A percentile compares a stretch with the other conserved stretches of the same genome.
Evolutionary conservation across 2,113 vertebrate species (phyloP).

Genomic region (Bos javanicus): DNA sequence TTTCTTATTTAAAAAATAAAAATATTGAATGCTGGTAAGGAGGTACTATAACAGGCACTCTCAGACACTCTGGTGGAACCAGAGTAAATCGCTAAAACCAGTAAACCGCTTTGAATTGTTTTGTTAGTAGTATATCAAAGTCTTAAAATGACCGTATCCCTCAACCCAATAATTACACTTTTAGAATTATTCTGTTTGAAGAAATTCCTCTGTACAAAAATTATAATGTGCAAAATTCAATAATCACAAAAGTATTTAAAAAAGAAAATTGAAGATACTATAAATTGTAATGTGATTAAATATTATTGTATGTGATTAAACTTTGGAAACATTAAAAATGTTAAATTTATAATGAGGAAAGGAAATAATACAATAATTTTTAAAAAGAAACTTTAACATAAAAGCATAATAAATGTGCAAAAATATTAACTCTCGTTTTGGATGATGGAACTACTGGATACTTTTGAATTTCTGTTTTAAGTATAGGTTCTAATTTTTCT

Average conservation of each 20-base stretch:
- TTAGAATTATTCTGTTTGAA: constrained; percentile 9
- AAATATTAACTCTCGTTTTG: not conserved
- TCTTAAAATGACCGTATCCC: not conserved
- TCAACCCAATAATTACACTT: not conserved
- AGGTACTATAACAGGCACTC: not conserved
- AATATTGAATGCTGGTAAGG: not conserved
- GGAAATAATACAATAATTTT: constrained; percentile 1
- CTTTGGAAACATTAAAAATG: not conserved
- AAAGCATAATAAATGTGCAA: not conserved
- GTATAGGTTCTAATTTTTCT: not conserved
- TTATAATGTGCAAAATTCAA: not conserved
- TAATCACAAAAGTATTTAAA: not conserved
- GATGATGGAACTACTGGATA: not conserved
- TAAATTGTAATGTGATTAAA: not conserved
- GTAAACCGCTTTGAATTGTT: not conserved
- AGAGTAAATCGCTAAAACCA: too few species aligned
- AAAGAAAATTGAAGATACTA: not conserved
- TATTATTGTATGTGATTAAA: not conserved
- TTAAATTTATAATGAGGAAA: not conserved
- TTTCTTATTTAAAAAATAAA: not conserved
- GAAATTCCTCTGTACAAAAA: not conserved
- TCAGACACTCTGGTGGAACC: not conserved
- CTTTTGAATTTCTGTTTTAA: not conserved
- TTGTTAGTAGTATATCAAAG: not conserved
- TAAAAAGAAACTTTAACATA: not conserved